These are phyloP conservation scores for Aratinga solstitialis DNA, from an alignment of 2,797 vertebrate genomes.

Conservation along the genomic window DNA sequence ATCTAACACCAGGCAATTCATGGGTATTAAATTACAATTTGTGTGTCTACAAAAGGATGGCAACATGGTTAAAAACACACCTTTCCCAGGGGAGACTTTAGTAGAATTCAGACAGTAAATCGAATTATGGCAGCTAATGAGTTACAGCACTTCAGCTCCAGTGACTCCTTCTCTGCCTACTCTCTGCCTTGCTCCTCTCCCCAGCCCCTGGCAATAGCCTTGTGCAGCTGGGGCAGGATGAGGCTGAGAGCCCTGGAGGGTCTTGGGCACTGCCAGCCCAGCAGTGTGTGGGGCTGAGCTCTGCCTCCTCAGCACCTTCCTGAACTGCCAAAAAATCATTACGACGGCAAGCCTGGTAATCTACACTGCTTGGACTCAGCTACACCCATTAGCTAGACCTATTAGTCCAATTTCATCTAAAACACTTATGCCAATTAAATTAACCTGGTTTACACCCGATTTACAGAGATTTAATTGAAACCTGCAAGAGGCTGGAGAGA, in stretches of 20 bases:
- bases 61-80: constrained; percentile 1
- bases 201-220: neutral
- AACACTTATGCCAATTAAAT: neutral
- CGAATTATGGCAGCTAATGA: constrained; percentile 39
- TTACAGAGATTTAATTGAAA: neutral
- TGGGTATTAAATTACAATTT: constrained; percentile 1
- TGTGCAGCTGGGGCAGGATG: neutral
- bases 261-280: neutral
- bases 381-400: neutral
- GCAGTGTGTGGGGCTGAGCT: rapidly evolving
- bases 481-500: neutral
- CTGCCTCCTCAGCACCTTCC: neutral
- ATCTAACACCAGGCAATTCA: neutral
- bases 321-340: neutral
- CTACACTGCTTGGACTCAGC: neutral
- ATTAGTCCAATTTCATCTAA: neutral
- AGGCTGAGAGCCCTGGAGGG: neutral
- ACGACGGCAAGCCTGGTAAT: neutral
- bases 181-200: neutral
- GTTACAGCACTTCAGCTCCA: neutral
- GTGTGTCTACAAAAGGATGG: neutral
- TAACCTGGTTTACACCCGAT: neutral
- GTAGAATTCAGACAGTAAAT: constrained; percentile 2
- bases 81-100: neutral
- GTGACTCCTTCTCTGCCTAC: neutral